Evolutionary conservation across 2,888 invertebrate genomes (phyloP), one percentile per base, ranked within the genome.

Genomic region (Odontocolon sp.): DNA sequence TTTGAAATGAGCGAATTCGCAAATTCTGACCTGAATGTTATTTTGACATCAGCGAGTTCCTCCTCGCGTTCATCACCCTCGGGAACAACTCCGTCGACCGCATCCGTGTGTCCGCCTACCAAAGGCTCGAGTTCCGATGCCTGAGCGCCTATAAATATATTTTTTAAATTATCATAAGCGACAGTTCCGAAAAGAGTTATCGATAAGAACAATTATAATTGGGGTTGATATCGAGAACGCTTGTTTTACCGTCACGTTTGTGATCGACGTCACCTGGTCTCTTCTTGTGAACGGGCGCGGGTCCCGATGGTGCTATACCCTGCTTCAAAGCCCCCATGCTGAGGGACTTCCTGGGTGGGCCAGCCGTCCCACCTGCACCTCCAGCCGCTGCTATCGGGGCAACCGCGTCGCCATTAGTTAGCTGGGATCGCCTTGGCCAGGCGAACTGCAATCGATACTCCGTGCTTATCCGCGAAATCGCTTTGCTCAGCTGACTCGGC

Each of bases 391-490:
- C 91, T 42, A 91, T 87, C 73, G 90, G 90, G n/a, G 92, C 91
- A 83, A 92, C 90, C 80, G 91, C 85, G 71, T 93, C 92, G 40
- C 91, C 91, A 81, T 91, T 91, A 85, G 93, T 93, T 87, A 93
- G 92, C 84, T 92, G 91, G 85, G 90, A 91, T 90, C 91, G 91
- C 91, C 89, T 92, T 91, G 97, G 97, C 97, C 97, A 97, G 85
- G 96, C 96, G 92, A 96, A 97, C 92, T 97, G 96, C 91, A 96
- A 94, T 86, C 95, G 94, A 92, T 97, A 97, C 92, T 97, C 97
- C 85, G 96, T 96, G 92, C 95, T 94, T 91, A 94, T 93, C 91
- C 94, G 93, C 86, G 93, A 93, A 91, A 95, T 92, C 92, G 94
- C 92, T 92, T 95, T 92, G 91, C 93, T 93, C 88, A 94, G 92